Evolutionary conservation across 2,797 vertebrate species (phyloP).

Genomic region (Poeciliopsis presidionis): DNA sequence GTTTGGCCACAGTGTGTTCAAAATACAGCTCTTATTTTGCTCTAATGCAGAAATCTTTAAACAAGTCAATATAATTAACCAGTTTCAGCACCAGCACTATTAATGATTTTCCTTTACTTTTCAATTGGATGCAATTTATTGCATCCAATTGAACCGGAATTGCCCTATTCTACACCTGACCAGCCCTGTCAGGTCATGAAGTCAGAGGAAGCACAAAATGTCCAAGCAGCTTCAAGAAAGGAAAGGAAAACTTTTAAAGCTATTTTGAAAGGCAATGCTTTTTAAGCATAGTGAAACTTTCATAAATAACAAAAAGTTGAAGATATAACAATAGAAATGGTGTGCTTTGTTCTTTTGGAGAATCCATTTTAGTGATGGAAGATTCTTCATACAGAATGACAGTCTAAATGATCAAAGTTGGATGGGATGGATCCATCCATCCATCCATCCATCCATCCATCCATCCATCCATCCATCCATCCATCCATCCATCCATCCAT

Average conservation of each 20-base stretch:
- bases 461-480: too few species aligned
- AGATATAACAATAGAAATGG: neutral
- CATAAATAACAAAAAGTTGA: neutral
- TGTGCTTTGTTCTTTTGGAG: neutral
- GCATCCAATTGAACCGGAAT: neutral
- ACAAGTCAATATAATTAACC: conserved; percentile 14
- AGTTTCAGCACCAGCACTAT: neutral
- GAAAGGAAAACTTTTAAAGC: neutral
- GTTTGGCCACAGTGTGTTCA: conserved; percentile 12
- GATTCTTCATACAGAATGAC: neutral
- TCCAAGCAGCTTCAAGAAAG: neutral
- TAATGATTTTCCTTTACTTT: neutral
- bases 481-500: too few species aligned
- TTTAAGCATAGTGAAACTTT: neutral
- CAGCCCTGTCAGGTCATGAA: neutral
- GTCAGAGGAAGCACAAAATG: neutral
- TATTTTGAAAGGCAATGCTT: neutral
- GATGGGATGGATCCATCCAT: neutral
- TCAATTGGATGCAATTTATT: too few species aligned
- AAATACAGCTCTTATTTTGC: conserved; percentile 2
- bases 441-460: too few species aligned
- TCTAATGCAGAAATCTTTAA: neutral
- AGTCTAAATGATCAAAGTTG: neutral
- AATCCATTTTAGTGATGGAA: neutral
- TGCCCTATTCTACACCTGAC: neutral